Evolutionary conservation across 1,140 invertebrate genomes (phyloP).

Genomic region (Ceratina calcarata): DNA sequence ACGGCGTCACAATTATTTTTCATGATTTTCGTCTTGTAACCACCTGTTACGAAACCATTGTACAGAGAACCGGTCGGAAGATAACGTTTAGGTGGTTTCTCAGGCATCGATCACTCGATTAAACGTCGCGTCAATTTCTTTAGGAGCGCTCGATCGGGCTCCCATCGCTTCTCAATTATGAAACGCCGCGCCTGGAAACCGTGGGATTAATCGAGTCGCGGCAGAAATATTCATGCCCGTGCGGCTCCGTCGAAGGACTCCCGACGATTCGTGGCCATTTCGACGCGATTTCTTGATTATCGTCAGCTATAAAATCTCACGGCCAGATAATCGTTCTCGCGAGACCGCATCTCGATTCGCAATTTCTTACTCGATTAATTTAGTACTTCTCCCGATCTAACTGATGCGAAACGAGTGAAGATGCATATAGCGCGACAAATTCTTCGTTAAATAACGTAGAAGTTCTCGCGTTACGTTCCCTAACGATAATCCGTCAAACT

Average conservation of each 20-base stretch:
- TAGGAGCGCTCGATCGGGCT: background rate
- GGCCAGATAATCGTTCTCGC: background rate
- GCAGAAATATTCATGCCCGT: background rate
- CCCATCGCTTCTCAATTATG: conserved; percentile 22
- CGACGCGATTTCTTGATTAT: conserved; percentile 2
- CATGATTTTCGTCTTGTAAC: background rate
- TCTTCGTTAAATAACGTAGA: background rate
- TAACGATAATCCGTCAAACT: conserved; percentile 4
- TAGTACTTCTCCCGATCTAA: too few relatives aligned
- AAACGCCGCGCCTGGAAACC: background rate
- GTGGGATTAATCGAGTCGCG: conserved; percentile 1
- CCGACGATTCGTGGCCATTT: background rate
- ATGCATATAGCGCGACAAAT: background rate
- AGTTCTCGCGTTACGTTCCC: too few relatives aligned
- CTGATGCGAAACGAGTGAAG: background rate
- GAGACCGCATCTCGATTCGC: background rate
- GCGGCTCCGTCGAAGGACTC: background rate
- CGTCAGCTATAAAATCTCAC: conserved; percentile 4
- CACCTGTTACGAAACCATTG: background rate
- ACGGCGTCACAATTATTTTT: background rate
- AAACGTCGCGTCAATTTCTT: conserved; percentile 2
- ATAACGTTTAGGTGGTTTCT: background rate
- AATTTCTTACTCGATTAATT: background rate
- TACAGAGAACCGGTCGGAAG: background rate
- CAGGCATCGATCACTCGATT: conserved; percentile 10